These are phyloP conservation scores for Dinothrombium tinctorium DNA, from an alignment of 1,140 invertebrate species.

Conservation along the genomic window DNA sequence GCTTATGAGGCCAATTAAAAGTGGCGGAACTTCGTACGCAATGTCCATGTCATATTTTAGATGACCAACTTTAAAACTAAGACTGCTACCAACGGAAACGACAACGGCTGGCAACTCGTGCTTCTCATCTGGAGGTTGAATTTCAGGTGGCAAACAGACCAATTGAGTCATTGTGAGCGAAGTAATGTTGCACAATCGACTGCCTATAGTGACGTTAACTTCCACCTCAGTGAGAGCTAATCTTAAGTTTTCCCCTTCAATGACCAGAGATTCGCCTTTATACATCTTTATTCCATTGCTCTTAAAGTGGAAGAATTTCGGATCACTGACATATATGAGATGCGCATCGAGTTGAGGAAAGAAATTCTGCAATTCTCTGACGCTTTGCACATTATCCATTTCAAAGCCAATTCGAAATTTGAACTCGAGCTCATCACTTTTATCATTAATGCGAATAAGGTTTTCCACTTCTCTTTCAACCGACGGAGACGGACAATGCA, in stretches of 20 bases:
- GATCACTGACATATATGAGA: slow-evolving; percentile 73
- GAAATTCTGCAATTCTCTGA: slow-evolving; percentile 63
- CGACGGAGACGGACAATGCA: slow-evolving; percentile 81
- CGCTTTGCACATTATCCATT: slow-evolving; percentile 80
- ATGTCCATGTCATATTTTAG: slow-evolving; percentile 48
- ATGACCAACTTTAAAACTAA: slow-evolving; percentile 58
- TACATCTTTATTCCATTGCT: slow-evolving; percentile 50
- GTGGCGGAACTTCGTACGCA: not conserved
- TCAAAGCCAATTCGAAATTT: slow-evolving; percentile 49
- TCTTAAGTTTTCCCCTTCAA: slow-evolving; percentile 78
- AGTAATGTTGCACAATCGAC: slow-evolving; percentile 65
- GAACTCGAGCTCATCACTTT: slow-evolving; percentile 17
- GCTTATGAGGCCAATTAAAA: not conserved
- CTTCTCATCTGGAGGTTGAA: slow-evolving; percentile 58
- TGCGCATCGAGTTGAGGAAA: slow-evolving; percentile 48
- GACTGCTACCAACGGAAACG: slow-evolving; percentile 48
- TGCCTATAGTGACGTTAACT: slow-evolving; percentile 76
- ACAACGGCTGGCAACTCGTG: slow-evolving; percentile 8
- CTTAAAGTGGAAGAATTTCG: slow-evolving; percentile 63
- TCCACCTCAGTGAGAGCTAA: slow-evolving; percentile 66
- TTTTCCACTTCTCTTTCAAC: slow-evolving; percentile 21
- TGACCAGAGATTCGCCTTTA: slow-evolving; percentile 80
- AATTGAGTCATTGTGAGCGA: slow-evolving; percentile 64
- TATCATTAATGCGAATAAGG: not conserved
- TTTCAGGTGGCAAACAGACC: slow-evolving; percentile 63